Evolutionary conservation across 2,888 invertebrate species (phyloP), one percentile per base, ranked within the genome.

Genomic region (Disparrhopalites patrizii): DNA sequence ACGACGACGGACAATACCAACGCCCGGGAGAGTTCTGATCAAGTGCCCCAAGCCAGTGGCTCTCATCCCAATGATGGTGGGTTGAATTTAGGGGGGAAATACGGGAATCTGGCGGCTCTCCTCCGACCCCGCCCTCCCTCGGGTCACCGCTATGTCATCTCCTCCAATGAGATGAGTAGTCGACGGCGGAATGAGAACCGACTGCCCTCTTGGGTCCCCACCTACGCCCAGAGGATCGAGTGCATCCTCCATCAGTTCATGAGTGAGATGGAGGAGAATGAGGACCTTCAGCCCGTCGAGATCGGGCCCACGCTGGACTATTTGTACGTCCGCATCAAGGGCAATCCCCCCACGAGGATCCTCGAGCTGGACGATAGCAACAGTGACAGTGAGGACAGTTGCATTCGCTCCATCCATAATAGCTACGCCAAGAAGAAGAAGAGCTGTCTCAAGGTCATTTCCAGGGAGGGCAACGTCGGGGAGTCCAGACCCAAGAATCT

Each of bases 141-240:
- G 4, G 56, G 56, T n/a, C 56, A 56, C 27, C 56, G 56, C 13
- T 56, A 56, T 27, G 56, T 56, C 20, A 56, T 56, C 18, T 56
- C 56, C 8, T 13, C 23, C 13, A 25, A 36, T 56, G 30, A 56
- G 15, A 23, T 23, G 25, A 56, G 27, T 13, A 27, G 51, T 51
- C 25, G 51, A 10, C 25, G 51, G 8, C 18, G 18, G 55, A 55
- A 55, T 30, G 55, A 55, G 23, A 55, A 18, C 33, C 30, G 31
- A 30, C 55, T 55, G n/a, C 55, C 55, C 13, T 55, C 55, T 1
- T 55, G 55, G 55, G 56, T 56, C 25, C 38, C 56, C 1, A 56
- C 8, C 25, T 56, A 56, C 27, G 56, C 56, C 23, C 36, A 56
- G n/a, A 10, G 25, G 20, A 36, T 56, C 8, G 38, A 56, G 27